These are phyloP conservation scores for Steatornis caripensis DNA, from an alignment of 2,113 vertebrate species.

Conservation along the genomic window DNA sequence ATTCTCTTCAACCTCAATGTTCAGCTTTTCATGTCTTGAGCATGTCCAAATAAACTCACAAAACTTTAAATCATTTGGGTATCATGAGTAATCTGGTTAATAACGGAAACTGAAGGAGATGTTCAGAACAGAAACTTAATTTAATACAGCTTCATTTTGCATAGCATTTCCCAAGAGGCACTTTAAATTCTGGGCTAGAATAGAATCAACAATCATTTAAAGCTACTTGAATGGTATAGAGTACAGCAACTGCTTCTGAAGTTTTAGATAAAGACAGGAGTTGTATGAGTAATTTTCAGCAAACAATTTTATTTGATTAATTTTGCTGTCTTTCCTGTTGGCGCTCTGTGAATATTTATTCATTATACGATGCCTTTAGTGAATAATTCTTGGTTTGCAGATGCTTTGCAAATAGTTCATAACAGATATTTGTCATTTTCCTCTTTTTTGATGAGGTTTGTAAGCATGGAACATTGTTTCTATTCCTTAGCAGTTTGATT, in stretches of 20 bases:
- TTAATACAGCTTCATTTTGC: neutral
- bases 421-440: neutral
- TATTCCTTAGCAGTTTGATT: neutral
- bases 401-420: neutral
- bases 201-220: neutral
- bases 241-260: neutral
- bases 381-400: neutral
- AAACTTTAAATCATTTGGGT: neutral
- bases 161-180: neutral
- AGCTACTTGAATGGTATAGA: neutral
- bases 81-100: neutral
- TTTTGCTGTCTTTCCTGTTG: neutral
- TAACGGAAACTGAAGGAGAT: neutral
- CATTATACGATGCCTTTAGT: neutral
- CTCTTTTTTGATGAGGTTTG: neutral
- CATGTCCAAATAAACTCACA: neutral
- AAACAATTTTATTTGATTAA: conserved; percentile 22
- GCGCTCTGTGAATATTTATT: conserved; percentile 7
- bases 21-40: neutral
- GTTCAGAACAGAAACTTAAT: neutral
- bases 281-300: neutral
- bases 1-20: neutral
- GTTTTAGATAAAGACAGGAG: neutral
- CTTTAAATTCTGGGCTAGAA: neutral
- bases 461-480: neutral